Base-by-base conservation (phyloP, 2,113 vertebrate species). In the Leptobrachium leishanense region DNA sequence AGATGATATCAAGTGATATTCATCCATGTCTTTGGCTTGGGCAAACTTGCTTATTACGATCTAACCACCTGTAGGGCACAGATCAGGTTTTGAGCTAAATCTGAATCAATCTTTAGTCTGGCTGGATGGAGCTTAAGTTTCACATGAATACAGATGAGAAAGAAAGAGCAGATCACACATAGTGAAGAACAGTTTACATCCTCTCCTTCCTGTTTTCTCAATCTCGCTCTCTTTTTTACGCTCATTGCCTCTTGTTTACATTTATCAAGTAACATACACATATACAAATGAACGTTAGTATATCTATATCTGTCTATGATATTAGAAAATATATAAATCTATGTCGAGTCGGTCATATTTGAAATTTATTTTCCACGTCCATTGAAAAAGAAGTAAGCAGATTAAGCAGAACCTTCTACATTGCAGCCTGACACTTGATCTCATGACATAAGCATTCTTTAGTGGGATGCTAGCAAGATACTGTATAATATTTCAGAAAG, bases 41-140 rank as follows among this genome's bases (percentile, higher is more conserved):
- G 82, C 86, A 89, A 87, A 88, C 89, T 91, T 90, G 84, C 90
- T 92, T 87, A 91, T 93, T 94, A 95, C 94, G 92, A 91, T 88
- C 85, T 87, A 90, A 90, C 91, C 91, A 91, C 90, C 91, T 91
- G 93, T 91, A 92, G 90, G 88, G 87, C 67, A 85, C 79, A 88
- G 90, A 88, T 95, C 92, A 86, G 81, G 82, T 96, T 95, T 92
- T 93, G 95, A 89, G 84, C 91, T 92, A 91, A 94, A 92, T 94
- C 92, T 92, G 92, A 95, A 92, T 94, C 93, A 94, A 92, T 94
- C 91, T 94, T 91, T 93, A 94, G 94, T 95, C 93, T 94, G 92
- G 91, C 91, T 92, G 90, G 90, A 85, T 88, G 90, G 88, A 83
- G 92, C 90, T 31, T 31, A 87, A 84, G 87, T 95, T 94, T 90